Evolutionary conservation across 2,113 vertebrate species (phyloP).

Genomic region (Menura novaehollandiae): DNA sequence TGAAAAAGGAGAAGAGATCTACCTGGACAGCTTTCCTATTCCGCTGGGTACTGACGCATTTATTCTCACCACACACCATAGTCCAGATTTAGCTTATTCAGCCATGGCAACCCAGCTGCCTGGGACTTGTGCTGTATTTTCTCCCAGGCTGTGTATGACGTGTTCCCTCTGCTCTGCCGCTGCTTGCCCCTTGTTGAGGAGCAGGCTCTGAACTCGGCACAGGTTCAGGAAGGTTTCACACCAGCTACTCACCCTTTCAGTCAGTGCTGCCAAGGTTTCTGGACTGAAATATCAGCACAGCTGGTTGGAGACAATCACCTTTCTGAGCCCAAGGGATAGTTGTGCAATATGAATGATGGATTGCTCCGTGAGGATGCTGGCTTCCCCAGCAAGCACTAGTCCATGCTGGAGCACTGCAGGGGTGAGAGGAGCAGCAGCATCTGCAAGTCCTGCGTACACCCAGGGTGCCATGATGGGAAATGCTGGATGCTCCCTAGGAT

Average conservation of each 20-base stretch:
- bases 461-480: background rate
- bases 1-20: background rate
- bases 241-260: background rate
- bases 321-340: background rate
- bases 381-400: background rate
- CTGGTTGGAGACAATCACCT: background rate
- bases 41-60: background rate
- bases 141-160: background rate
- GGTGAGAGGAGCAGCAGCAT: background rate
- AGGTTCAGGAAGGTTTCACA: background rate
- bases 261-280: background rate
- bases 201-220: background rate
- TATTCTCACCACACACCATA: background rate
- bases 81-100: constrained; percentile 24
- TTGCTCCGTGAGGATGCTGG: background rate
- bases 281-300: background rate
- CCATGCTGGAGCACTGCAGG: rapidly evolving
- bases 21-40: constrained; percentile 21
- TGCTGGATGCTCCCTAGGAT: background rate
- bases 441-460: background rate
- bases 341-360: background rate
- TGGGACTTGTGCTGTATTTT: background rate
- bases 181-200: background rate
- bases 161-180: background rate
- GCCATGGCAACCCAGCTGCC: constrained; percentile 28